These are phyloP conservation scores for Benitochromis conjunctus DNA, from an alignment of 2,113 vertebrate species.

Conservation along the genomic window DNA sequence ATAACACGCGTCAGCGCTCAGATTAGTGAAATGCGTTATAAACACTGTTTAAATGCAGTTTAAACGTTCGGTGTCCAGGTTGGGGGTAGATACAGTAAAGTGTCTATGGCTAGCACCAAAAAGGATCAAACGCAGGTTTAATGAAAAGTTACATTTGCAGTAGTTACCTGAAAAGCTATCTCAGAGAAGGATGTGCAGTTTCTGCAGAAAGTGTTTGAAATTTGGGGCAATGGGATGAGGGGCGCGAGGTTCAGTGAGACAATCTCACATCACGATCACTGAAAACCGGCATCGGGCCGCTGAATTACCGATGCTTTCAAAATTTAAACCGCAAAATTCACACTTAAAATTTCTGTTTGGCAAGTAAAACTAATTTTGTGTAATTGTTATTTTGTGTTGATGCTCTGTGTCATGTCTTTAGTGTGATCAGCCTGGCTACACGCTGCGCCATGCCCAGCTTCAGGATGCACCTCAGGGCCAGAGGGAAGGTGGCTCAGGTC, in stretches of 20 bases:
- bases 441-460: conserved; percentile 98
- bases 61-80: too few species aligned
- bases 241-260: too few species aligned
- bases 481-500: conserved; percentile 97
- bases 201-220: background rate
- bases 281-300: background rate
- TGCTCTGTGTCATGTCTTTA: conserved; percentile 33
- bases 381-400: background rate
- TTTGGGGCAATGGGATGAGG: background rate
- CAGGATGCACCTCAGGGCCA: conserved; percentile 96
- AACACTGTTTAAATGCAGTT: too few species aligned
- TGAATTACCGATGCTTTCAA: background rate
- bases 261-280: too few species aligned
- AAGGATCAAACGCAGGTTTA: too few species aligned
- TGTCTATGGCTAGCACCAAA: too few species aligned
- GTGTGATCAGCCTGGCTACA: conserved; percentile 96
- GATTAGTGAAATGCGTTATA: background rate
- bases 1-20: background rate
- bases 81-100: too few species aligned
- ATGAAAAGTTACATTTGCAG: too few species aligned
- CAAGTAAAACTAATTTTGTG: background rate
- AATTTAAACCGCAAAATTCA: background rate
- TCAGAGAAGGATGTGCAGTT: too few species aligned
- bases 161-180: too few species aligned
- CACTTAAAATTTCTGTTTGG: background rate